phyloP scores from a whole-genome alignment of 2,797 vertebrate species.

The Tokudaia muenninki region DNA sequence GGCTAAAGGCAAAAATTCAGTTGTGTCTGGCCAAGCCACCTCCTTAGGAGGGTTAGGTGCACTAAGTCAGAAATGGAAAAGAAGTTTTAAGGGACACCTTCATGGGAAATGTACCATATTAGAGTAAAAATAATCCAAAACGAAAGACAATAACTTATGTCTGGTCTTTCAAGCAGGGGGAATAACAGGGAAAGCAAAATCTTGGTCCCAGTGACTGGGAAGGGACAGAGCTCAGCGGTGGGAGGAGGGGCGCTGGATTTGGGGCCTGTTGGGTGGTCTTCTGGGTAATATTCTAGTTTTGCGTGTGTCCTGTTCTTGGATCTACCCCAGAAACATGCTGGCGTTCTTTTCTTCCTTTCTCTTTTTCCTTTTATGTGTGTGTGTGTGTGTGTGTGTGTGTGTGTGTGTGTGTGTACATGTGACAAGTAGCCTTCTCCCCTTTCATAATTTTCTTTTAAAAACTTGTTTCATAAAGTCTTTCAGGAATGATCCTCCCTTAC shows the following conservation, averaged over 20 bases:
- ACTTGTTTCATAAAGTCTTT: conserved; percentile 67
- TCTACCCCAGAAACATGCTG: conserved; percentile 52
- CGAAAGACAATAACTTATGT: conserved; percentile 37
- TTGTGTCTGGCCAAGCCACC: neutral
- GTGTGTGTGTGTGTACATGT: neutral
- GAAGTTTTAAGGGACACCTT: conserved; percentile 28
- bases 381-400: neutral
- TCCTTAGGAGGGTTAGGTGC: neutral
- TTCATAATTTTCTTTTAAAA: conserved; percentile 67
- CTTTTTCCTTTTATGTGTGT: neutral
- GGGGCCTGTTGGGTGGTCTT: conserved; percentile 58
- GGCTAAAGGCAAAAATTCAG: neutral
- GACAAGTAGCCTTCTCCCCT: conserved; percentile 55
- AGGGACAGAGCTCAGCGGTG: neutral
- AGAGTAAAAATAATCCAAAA: conserved; percentile 56
- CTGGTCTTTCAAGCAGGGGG: conserved; percentile 52
- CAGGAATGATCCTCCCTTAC: conserved; percentile 49
- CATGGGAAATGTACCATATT: conserved; percentile 23
- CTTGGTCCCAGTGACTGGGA: neutral
- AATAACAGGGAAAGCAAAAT: neutral
- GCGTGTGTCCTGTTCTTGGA: conserved; percentile 49
- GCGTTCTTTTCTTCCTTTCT: neutral
- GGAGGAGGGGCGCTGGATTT: neutral
- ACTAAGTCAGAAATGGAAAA: neutral
- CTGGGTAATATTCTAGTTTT: conserved; percentile 42